Conservation (phyloP, 2,888 invertebrate species). For the Drosophila incognita region DNA sequence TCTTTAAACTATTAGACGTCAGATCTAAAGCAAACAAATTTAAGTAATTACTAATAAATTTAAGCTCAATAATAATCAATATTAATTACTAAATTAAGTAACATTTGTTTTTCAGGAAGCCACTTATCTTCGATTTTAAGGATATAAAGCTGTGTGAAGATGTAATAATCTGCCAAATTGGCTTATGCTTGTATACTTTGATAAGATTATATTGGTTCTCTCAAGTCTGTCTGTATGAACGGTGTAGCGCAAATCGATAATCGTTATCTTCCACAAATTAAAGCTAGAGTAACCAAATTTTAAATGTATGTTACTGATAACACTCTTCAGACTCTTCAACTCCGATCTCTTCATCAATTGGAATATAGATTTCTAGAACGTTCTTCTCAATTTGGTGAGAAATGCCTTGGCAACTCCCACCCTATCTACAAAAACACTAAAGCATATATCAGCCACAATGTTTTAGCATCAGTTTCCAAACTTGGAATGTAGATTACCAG, state of each 20-base stretch:
- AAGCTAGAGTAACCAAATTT: not conserved
- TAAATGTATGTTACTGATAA: not conserved
- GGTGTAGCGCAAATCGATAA: not conserved
- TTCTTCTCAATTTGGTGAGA: not conserved
- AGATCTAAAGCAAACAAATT: accelerated
- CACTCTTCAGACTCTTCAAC: not conserved
- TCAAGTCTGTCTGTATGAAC: not conserved
- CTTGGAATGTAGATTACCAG: not conserved
- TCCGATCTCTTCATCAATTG: not conserved
- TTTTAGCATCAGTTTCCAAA: not conserved
- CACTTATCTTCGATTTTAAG: not conserved
- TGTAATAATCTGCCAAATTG: not conserved
- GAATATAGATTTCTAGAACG: not conserved
- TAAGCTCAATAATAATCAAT: not conserved
- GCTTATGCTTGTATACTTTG: not conserved
- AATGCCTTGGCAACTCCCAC: not conserved
- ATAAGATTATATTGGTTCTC: not conserved
- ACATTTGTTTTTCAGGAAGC: not conserved
- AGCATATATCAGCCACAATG: too few species aligned
- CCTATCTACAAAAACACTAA: too few species aligned
- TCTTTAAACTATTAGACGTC: accelerated
- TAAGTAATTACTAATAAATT: not conserved
- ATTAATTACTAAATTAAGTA: not conserved
- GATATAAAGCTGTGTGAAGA: not conserved
- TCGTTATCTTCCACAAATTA: not conserved